Evolutionary conservation across 2,888 invertebrate genomes (phyloP), one percentile per base, ranked within the genome.

Genomic region (Noctua fimbriata): DNA sequence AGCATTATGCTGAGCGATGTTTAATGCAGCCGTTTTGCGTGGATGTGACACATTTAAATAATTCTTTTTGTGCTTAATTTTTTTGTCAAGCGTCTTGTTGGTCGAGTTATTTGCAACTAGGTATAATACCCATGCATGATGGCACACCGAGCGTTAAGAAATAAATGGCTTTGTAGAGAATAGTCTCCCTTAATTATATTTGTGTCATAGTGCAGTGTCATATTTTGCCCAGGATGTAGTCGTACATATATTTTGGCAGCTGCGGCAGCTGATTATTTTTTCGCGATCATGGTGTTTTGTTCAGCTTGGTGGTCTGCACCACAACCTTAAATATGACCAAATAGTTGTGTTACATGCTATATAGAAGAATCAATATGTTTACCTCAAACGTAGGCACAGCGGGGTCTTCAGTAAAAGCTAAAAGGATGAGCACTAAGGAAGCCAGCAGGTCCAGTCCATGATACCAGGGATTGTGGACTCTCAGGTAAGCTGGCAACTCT

Each of bases 381-480:
- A 98, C 97, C 94, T 97, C 97, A 92, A 98, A 98, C 0, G 98
- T 95, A 47, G 98, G 97, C 58, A 98, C 98, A 1, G 98, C 98
- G 0, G 99, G 99, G 81, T 98, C 98, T 93, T 99, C 99, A 49
- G 98, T 98, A 84, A 98, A 97, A 7, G 99, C 99, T 82, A 99
- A 96, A 24, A 97, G 94, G 75, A 99, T 97, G 9, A 99, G 97
- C 73, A 98, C 93, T 71, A 99, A 92, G 0, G 99, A 98, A 18
- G 98, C 98, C 75, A 98, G 93, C 73, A 99, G 95, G 93, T 99
- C 99, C 84, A 99, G 95, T 6, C 98, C 98, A 93, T 99, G 98
- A 95, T 99, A 99, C 98, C 98, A 98, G 79, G 97, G 97, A 92
- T 98, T 99, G 94, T 99, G 99, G 0, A 99, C 99, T 76, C 99